phyloP scores from a whole-genome alignment of 2,113 vertebrate species.

The Pseudorectes ferrugineus region DNA sequence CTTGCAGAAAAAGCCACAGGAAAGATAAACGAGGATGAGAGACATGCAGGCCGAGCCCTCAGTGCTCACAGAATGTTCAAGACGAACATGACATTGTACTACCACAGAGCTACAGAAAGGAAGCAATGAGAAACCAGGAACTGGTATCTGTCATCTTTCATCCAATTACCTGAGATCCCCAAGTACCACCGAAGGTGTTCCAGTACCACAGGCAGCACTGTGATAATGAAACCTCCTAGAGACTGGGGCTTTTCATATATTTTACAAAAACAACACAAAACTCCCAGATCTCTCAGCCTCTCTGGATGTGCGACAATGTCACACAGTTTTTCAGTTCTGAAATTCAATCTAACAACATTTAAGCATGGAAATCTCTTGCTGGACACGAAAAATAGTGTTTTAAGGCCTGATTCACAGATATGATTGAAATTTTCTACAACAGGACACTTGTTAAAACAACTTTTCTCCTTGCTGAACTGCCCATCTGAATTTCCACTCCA shows the following conservation, averaged over 20 bases:
- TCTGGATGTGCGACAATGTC: accelerated
- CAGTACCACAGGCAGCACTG: background rate
- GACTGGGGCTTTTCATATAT: background rate
- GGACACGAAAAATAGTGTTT: background rate
- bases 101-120: background rate
- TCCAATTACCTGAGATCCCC: background rate
- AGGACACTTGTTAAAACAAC: background rate
- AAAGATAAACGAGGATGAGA: background rate
- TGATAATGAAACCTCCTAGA: background rate
- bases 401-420: background rate
- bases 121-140: background rate
- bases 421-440: background rate
- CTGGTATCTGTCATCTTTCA: background rate
- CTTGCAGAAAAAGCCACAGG: background rate
- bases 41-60: accelerated
- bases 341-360: background rate
- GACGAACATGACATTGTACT: background rate
- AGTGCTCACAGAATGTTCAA: background rate
- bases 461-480: background rate
- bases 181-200: background rate
- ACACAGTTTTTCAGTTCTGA: background rate
- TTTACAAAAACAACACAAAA: background rate
- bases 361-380: background rate
- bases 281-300: accelerated
- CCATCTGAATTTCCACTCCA: background rate